Evolutionary conservation across 2,113 vertebrate genomes (phyloP), one percentile per base, ranked within the genome.

Genomic region (Peromyscus maniculatus): DNA sequence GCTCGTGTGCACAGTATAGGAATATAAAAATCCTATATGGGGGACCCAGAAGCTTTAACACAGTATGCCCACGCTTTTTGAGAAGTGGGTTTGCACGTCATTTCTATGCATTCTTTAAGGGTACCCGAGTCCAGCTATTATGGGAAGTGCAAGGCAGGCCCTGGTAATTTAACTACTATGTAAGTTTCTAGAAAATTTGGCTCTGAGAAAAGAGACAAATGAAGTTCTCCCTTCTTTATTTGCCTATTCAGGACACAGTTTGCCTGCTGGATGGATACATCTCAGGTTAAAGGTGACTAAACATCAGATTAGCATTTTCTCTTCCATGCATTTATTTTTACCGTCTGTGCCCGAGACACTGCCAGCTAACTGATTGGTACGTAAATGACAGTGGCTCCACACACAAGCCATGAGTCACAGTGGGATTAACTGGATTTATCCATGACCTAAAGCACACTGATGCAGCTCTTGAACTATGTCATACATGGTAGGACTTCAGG

Each of bases 241-340:
- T 28, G 7, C 59, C 91, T 89, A 10, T 7, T 52, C 64, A 90
- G 69, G 93, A 74, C 10, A 78, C 55, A 22, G 19, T n/a, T 87
- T 95, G 74, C 69, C 22, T 84, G 31, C 16, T 69, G 46, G 46
- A 26, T 64, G 62, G 46, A 36, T 52, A 95, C 91, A 89, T 19
- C 6, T 84, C n/a, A 84, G 7, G 39, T 31, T 17, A 64, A 43
- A 72, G 57, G 89, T 80, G 36, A 96, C 5, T 46, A 71, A 91
- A 89, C 9, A 55, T 26, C 24, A 87, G 55, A 26, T 55, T 66
- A 83, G 91, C 66, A 66, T 22, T 78, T 93, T n/a, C 75, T 96
- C 21, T 94, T 67, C n/a, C 36, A 55, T 39, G 92, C 80, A 87
- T 94, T 97, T 67, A 77, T 91, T 95, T 97, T 97, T 93, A 78